Conservation (phyloP, 2,113 vertebrate genomes). For the Todiramphus chloris region DNA sequence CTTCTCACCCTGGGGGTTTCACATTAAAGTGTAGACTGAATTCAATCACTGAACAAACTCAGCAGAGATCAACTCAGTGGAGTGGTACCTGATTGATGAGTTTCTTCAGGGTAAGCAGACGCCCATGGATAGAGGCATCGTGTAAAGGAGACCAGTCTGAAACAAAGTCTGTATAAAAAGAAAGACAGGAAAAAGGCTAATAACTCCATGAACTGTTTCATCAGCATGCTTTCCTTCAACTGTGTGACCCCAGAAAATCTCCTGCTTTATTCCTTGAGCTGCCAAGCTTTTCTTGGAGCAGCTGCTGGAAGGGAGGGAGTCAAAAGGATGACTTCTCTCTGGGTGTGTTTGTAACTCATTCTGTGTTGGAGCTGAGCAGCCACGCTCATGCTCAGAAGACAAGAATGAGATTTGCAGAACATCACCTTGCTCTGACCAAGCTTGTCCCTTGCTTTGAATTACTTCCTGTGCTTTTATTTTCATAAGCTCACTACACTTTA, state of each 20-base stretch:
- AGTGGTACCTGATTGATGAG: conserved; percentile 83
- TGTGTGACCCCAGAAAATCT: not conserved
- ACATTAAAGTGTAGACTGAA: not conserved
- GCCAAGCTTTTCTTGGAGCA: not conserved
- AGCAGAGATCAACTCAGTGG: not conserved
- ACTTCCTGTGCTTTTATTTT: not conserved
- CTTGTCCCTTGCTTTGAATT: not conserved
- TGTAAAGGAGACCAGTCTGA: conserved; percentile 90
- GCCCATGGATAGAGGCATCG: conserved; percentile 84
- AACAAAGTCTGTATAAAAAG: conserved; percentile 66
- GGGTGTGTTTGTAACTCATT: not conserved
- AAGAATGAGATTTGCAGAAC: not conserved
- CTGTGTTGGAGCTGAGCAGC: not conserved
- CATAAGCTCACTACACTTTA: not conserved
- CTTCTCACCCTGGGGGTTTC: not conserved
- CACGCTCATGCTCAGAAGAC: not conserved
- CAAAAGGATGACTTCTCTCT: not conserved
- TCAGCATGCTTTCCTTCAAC: not conserved
- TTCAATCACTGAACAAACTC: not conserved
- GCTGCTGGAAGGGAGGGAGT: not conserved
- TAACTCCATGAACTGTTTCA: not conserved
- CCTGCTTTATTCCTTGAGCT: not conserved
- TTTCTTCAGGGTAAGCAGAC: conserved; percentile 74
- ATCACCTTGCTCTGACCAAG: not conserved
- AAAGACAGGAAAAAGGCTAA: not conserved